phyloP scores from a whole-genome alignment of 2,113 vertebrate species.

The Chaetodon auriga region DNA sequence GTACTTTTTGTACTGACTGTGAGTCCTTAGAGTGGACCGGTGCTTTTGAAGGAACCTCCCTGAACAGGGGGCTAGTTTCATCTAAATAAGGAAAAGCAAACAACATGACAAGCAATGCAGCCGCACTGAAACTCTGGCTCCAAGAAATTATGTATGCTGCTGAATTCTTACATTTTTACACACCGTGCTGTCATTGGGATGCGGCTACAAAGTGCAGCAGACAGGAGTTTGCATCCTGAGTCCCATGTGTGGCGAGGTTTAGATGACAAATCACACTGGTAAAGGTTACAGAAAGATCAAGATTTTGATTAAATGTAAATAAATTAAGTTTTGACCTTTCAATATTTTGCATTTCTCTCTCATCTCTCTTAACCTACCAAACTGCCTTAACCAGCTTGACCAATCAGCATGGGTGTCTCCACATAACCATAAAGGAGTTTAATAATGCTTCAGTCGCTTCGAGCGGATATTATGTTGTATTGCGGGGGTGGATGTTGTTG shows the following conservation, averaged over 20 bases:
- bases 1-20: constrained; percentile 37
- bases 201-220: not conserved
- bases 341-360: not conserved
- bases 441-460: not conserved
- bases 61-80: constrained; percentile 16
- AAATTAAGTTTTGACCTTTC: not conserved
- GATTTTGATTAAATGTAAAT: not conserved
- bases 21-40: constrained; percentile 27
- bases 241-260: not conserved
- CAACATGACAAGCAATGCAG: not conserved
- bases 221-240: not conserved
- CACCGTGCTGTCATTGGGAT: not conserved
- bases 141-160: not conserved
- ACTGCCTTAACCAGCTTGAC: not conserved
- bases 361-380: not conserved
- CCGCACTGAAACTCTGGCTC: not conserved
- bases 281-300: not conserved
- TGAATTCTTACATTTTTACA: not conserved
- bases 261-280: not conserved
- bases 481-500: not conserved
- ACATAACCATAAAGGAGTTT: not conserved
- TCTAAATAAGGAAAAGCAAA: not conserved
- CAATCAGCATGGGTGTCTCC: too few relatives aligned
- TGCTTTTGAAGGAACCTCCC: not conserved
- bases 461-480: not conserved